Percentiles rank a stretch among this genome's conserved stretches.
phyloP scores from a whole-genome alignment of 1,140 invertebrate genomes.

The Acarapis woodi region DNA sequence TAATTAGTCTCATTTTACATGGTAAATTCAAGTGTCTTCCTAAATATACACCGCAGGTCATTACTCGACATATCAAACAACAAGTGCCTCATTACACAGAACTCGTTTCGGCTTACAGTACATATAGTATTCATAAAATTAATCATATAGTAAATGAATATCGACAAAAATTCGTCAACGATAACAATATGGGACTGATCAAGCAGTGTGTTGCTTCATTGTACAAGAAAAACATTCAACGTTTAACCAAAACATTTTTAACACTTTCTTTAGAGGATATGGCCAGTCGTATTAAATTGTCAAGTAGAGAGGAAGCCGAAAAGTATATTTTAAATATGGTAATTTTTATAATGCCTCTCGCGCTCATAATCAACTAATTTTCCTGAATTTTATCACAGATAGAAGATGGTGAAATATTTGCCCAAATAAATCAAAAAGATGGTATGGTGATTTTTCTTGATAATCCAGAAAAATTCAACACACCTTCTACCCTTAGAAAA shows the following conservation, averaged over 20 bases:
- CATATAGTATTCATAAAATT: slow-evolving; percentile 40
- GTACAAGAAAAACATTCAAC: slow-evolving; percentile 86
- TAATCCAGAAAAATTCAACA: slow-evolving; percentile 79
- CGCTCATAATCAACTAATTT: not conserved
- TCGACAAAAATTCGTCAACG: slow-evolving; percentile 32
- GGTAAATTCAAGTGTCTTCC: slow-evolving; percentile 52
- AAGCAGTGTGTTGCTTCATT: slow-evolving; percentile 51
- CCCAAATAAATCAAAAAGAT: slow-evolving; percentile 87
- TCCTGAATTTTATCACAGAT: slow-evolving; percentile 30
- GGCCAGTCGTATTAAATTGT: slow-evolving; percentile 55
- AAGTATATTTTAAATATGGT: slow-evolving; percentile 76
- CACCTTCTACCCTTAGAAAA: slow-evolving; percentile 47
- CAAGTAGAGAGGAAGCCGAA: slow-evolving; percentile 57
- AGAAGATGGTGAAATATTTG: slow-evolving; percentile 84
- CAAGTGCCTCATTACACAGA: slow-evolving; percentile 69
- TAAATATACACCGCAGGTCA: slow-evolving; percentile 68
- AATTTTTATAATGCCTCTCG: slow-evolving; percentile 5
- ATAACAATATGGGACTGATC: slow-evolving; percentile 30
- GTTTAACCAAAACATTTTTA: slow-evolving; percentile 84
- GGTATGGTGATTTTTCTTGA: slow-evolving; percentile 91
- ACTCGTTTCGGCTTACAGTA: slow-evolving; percentile 44
- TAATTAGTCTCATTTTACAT: slow-evolving; percentile 63
- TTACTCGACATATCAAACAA: slow-evolving; percentile 62
- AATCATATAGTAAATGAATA: slow-evolving; percentile 33
- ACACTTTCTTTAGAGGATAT: slow-evolving; percentile 79